A percentile compares a stretch with the other conserved stretches of the same genome.
Evolutionary conservation across 2,797 vertebrate genomes (phyloP).

Genomic region (Phrynocephalus forsythii): DNA sequence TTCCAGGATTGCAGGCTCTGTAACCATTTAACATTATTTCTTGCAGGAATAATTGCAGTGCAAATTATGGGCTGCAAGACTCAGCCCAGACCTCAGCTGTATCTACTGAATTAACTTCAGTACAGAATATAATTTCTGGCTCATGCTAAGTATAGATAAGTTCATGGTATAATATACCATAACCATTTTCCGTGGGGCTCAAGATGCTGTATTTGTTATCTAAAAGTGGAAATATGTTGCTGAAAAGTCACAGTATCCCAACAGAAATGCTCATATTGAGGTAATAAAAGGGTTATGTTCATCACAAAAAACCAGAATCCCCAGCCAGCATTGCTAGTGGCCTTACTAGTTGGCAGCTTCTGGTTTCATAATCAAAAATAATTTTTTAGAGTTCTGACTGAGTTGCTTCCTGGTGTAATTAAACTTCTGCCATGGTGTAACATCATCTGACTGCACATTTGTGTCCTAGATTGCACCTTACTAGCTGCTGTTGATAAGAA

Average conservation of each 20-base stretch:
- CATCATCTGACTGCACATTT: neutral
- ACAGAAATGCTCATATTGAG: neutral
- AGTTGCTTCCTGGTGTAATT: neutral
- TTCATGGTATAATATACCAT: neutral
- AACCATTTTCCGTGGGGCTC: neutral
- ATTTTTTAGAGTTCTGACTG: neutral
- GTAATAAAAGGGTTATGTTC: too few species aligned
- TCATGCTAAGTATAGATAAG: neutral
- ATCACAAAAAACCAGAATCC: too few species aligned
- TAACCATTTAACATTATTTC: neutral
- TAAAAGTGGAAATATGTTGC: neutral
- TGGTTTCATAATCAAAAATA: too few species aligned
- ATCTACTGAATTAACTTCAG: conserved; percentile 34
- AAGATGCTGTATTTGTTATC: neutral
- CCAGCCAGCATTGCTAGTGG: too few species aligned
- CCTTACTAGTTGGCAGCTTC: too few species aligned
- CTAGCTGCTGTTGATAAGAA: neutral
- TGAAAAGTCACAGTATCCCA: neutral
- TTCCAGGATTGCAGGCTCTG: neutral
- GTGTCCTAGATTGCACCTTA: neutral
- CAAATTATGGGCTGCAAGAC: conserved; percentile 1
- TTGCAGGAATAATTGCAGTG: neutral
- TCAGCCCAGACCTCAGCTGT: conserved; percentile 37
- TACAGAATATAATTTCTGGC: neutral
- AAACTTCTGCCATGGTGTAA: neutral